A percentile compares a stretch with the other conserved stretches of the same genome.
These are phyloP conservation scores for Coecobrya sp. DNA, from an alignment of 2,888 invertebrate genomes.

Conservation along the genomic window DNA sequence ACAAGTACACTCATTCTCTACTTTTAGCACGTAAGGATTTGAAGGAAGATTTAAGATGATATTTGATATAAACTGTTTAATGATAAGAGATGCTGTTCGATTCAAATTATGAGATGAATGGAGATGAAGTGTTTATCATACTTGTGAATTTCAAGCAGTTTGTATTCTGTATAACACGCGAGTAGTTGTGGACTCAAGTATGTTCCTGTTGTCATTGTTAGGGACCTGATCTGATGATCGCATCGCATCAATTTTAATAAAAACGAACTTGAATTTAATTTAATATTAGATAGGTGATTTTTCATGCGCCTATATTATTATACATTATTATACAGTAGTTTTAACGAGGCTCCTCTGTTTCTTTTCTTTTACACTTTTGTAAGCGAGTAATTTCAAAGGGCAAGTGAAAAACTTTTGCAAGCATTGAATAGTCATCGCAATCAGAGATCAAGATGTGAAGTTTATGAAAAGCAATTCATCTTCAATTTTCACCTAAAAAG, in stretches of 20 bases:
- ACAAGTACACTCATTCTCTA: not conserved
- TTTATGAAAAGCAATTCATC: not conserved
- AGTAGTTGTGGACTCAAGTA: constrained; percentile 49
- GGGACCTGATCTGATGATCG: constrained; percentile 64
- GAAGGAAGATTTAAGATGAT: not conserved
- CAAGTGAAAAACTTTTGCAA: too few relatives aligned
- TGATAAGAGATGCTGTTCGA: not conserved
- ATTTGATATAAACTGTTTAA: not conserved
- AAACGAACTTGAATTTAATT: constrained; percentile 26
- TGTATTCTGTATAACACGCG: not conserved
- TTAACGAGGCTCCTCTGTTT: not conserved
- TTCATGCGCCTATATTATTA: not conserved
- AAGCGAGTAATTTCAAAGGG: too few relatives aligned
- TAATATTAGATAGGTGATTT: not conserved
- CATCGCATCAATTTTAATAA: constrained; percentile 1
- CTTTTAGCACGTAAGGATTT: not conserved
- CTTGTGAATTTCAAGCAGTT: not conserved
- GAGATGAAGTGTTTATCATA: not conserved
- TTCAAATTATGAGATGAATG: constrained; percentile 2
- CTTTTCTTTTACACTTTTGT: not conserved
- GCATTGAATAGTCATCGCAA: too few relatives aligned
- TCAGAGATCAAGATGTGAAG: not conserved
- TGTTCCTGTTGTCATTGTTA: constrained; percentile 60
- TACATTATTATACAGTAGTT: not conserved
- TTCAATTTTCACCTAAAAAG: not conserved